Percentiles rank a stretch among this genome's conserved stretches.
phyloP scores from a whole-genome alignment of 2,888 invertebrate genomes.

The Latheticus oryzae region DNA sequence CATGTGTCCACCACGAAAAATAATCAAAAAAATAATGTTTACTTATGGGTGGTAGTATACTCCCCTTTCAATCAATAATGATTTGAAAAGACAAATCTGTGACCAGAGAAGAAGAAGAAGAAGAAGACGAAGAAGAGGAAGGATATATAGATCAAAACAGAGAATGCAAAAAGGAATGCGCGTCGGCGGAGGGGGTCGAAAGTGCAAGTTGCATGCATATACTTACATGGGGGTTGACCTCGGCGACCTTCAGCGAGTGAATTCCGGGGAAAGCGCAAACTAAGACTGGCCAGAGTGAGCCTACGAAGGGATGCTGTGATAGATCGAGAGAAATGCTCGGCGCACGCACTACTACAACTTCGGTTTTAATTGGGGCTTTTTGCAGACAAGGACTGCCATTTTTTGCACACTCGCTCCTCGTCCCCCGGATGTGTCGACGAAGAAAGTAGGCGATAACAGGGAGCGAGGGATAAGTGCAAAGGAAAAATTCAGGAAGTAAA shows the following conservation, averaged over 20 bases:
- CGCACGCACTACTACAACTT: slow-evolving; percentile 66
- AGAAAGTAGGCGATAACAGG: not conserved
- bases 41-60: not conserved
- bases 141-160: slow-evolving; percentile 65
- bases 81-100: too few species aligned
- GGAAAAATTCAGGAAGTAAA: slow-evolving; percentile 9
- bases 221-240: slow-evolving; percentile 58
- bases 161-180: slow-evolving; percentile 45
- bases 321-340: slow-evolving; percentile 66
- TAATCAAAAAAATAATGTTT: not conserved
- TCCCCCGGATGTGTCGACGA: slow-evolving; percentile 22
- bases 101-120: too few species aligned
- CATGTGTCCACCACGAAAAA: slow-evolving; percentile 1
- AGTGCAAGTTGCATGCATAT: slow-evolving; percentile 45
- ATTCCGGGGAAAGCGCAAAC: slow-evolving; percentile 61
- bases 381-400: slow-evolving; percentile 59
- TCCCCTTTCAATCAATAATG: slow-evolving; percentile 36
- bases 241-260: slow-evolving; percentile 58
- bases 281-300: slow-evolving; percentile 62
- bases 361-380: slow-evolving; percentile 67
- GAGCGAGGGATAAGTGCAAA: not conserved
- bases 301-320: slow-evolving; percentile 65
- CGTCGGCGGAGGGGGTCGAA: slow-evolving; percentile 39
- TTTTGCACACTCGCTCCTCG: slow-evolving; percentile 49
- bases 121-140: slow-evolving; percentile 60